Evolutionary conservation across 2,797 vertebrate species (phyloP).

Genomic region (Borostomias antarcticus): DNA sequence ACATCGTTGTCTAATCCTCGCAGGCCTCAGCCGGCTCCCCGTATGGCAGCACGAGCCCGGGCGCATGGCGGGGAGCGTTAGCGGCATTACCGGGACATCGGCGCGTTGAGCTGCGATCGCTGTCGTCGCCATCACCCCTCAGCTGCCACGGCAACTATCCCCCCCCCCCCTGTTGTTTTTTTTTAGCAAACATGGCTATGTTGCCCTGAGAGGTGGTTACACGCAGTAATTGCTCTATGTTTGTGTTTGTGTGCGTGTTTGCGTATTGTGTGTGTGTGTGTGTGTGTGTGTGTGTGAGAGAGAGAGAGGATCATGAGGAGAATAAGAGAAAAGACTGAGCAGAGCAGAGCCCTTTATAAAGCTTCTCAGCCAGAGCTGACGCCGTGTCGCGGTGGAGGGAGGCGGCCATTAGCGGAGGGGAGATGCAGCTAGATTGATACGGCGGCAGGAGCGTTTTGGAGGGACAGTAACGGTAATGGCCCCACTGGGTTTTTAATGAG

Average conservation of each 20-base stretch:
- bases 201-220: slow-evolving; percentile 58
- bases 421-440: slow-evolving; percentile 76
- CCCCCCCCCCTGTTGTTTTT: slow-evolving; percentile 54
- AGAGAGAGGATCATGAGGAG: neutral
- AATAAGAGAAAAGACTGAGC: no score
- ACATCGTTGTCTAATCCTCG: slow-evolving; percentile 78
- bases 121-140: slow-evolving; percentile 31
- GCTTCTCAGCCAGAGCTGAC: no score
- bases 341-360: no score
- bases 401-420: slow-evolving; percentile 70
- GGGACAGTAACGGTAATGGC: slow-evolving; percentile 83
- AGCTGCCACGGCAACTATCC: slow-evolving; percentile 44
- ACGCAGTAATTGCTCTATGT: slow-evolving; percentile 56
- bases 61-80: slow-evolving; percentile 65
- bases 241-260: slow-evolving; percentile 30
- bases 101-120: slow-evolving; percentile 74
- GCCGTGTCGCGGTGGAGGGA: slow-evolving; percentile 32
- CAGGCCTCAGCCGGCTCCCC: slow-evolving; percentile 75
- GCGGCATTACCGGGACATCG: slow-evolving; percentile 74
- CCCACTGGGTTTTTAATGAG: slow-evolving; percentile 86
- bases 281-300: neutral
- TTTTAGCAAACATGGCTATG: slow-evolving; percentile 56
- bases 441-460: slow-evolving; percentile 78
- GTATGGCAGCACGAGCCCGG: slow-evolving; percentile 72
- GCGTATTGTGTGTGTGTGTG: neutral